Conservation (phyloP, 2,888 invertebrate species). For the Lobophora halterata region DNA sequence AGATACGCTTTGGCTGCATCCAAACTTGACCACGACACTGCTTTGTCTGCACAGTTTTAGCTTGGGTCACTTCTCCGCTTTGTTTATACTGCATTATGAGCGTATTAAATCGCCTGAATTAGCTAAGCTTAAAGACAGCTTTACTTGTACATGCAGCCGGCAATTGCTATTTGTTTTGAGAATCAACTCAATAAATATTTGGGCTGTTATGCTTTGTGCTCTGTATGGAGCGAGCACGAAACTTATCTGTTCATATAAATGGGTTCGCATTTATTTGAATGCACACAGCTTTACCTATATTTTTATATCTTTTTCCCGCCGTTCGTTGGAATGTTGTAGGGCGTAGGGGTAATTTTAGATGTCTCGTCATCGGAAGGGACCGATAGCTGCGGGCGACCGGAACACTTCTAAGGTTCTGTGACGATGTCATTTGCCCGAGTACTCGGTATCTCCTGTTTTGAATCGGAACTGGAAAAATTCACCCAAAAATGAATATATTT, state of each 20-base stretch:
- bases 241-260: constrained; percentile 29
- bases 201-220: constrained; percentile 21
- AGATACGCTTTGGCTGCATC: constrained; percentile 41
- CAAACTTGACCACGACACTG: constrained; percentile 60
- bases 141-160: constrained; percentile 18
- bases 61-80: constrained; percentile 42
- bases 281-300: constrained; percentile 13
- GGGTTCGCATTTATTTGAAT: constrained; percentile 28
- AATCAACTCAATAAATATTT: constrained; percentile 28
- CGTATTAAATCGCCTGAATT: constrained; percentile 22
- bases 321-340: constrained; percentile 11
- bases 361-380: constrained; percentile 45
- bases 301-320: constrained; percentile 23
- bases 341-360: constrained; percentile 35
- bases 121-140: constrained; percentile 21
- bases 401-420: constrained; percentile 41
- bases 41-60: constrained; percentile 45
- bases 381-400: constrained; percentile 48
- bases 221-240: constrained; percentile 26
- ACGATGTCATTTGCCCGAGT: constrained; percentile 43
- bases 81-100: constrained; percentile 38
- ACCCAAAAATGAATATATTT: constrained; percentile 40
- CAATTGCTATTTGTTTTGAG: constrained; percentile 24
- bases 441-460: constrained; percentile 37
- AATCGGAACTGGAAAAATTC: constrained; percentile 40